Percentiles rank a stretch among this genome's conserved stretches.
Conservation (phyloP, 2,888 invertebrate genomes). For the Melanostoma mellinum region DNA sequence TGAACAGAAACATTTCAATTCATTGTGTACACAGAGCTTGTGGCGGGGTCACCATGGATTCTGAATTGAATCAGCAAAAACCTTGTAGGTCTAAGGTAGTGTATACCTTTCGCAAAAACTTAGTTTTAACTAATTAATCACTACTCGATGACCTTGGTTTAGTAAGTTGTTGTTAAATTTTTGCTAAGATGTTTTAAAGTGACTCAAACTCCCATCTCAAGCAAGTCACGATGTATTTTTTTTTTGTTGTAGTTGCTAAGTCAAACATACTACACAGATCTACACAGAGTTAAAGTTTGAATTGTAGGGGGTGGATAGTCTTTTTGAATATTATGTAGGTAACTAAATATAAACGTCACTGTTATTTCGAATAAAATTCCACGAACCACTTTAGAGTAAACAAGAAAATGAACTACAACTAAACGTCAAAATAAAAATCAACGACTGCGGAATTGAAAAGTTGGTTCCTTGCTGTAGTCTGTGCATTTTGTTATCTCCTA, state of each 20-base stretch:
- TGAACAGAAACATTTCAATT: slow-evolving; percentile 3
- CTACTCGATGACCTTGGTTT: slow-evolving; percentile 47
- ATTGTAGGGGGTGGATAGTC: neutral
- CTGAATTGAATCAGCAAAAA: slow-evolving; percentile 39
- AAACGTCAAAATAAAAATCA: neutral
- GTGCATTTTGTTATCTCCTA: slow-evolving; percentile 45
- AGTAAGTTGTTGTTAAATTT: slow-evolving; percentile 1
- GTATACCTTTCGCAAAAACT: slow-evolving; percentile 31
- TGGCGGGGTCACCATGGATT: slow-evolving; percentile 30
- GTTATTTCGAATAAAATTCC: neutral
- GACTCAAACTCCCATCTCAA: slow-evolving; percentile 3
- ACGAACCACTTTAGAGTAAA: slow-evolving; percentile 29
- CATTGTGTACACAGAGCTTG: slow-evolving; percentile 3
- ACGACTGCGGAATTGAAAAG: slow-evolving; percentile 10
- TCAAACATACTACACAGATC: too few species aligned
- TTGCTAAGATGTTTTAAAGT: slow-evolving; percentile 35
- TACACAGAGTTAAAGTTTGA: too few species aligned
- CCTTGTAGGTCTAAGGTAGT: neutral
- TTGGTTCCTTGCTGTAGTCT: slow-evolving; percentile 22
- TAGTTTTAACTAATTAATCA: slow-evolving; percentile 43
- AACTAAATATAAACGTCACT: too few species aligned
- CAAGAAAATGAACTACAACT: slow-evolving; percentile 33
- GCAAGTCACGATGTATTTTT: slow-evolving; percentile 11
- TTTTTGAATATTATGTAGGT: neutral
- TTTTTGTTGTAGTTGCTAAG: neutral